Evolutionary conservation across 2,113 vertebrate species (phyloP).

Genomic region (Oenanthe oenanthe): DNA sequence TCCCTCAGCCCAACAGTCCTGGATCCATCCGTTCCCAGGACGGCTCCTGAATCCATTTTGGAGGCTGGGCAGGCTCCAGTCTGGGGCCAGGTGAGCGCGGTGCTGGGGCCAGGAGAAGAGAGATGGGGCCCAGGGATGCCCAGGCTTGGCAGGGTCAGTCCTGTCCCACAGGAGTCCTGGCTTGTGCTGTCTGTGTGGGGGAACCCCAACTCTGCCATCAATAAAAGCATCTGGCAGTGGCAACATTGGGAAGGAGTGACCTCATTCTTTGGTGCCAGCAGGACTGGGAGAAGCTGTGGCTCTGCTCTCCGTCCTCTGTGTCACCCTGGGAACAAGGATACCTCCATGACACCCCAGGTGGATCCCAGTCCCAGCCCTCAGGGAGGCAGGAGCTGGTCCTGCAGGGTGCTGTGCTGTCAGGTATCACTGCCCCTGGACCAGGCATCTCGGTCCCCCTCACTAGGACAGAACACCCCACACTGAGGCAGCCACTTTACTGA

Average conservation of each 20-base stretch:
- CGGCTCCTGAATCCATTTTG: accelerated
- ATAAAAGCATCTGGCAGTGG: not conserved
- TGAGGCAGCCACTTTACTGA: slow-evolving; percentile 42
- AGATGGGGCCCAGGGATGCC: accelerated
- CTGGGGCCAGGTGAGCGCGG: accelerated
- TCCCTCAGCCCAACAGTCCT: not conserved
- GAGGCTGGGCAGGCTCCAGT: not conserved
- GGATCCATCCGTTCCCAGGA: not conserved
- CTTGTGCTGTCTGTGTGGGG: too few species aligned
- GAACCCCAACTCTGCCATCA: accelerated
- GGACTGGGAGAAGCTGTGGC: accelerated
- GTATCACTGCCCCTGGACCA: accelerated
- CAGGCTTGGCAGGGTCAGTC: not conserved
- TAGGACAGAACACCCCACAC: not conserved
- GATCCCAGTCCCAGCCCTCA: accelerated
- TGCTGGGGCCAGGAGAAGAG: not conserved
- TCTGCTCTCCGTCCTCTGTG: not conserved
- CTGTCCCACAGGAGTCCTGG: accelerated
- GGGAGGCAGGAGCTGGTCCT: not conserved
- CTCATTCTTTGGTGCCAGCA: accelerated
- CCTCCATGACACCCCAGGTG: accelerated
- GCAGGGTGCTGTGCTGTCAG: accelerated
- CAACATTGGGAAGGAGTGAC: accelerated
- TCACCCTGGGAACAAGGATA: too few species aligned
- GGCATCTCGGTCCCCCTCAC: accelerated